Base-by-base conservation (phyloP, 2,797 vertebrate genomes). In the Pristis pectinata region DNA sequence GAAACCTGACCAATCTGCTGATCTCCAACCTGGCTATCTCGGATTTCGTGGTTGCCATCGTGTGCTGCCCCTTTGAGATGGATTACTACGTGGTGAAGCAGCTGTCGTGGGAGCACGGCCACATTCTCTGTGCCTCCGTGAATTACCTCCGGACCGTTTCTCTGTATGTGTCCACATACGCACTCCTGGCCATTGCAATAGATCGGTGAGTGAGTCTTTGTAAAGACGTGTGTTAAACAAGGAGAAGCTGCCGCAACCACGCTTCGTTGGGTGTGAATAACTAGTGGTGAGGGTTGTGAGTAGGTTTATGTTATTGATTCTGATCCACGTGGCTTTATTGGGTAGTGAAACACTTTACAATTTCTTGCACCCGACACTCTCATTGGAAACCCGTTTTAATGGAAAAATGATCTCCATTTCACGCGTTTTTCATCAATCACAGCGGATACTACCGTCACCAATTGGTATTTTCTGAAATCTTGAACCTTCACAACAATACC, bases 21-120 rank as follows among this genome's bases (percentile, higher is more conserved):
- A 99, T 99, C 2, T 98, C 98, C 76, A 99, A 99, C 96, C 96
- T 99, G 97, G 99, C 99, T 79, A 97, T 99, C 96, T 99, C 99
- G 0, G 99, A 99, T 97, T 98, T 99, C 95, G 97, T 99, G 0
- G 99, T 99, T 95, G 98, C 99, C 0, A 98, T 98, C 0, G 97
- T 99, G 95, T 99, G 99, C 96, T 99, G 99, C 95, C 99, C 99
- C 0, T 99, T 99, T 8, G 97, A 99, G 95, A 97, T 99, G 97
- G 99, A 99, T 96, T 99, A 99, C 96, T 99, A 99, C 0, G 99
- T 99, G 95, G 98, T 99, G 7, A 98, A 97, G 53, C 97, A 98
- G 96, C 98, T 99, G 17, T 99, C 98, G 95, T 99, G 99, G 99
- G 97, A 98, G 95, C 98, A 99, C 0, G 99, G 99, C 67, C 97